Evolutionary conservation across 2,888 invertebrate genomes (phyloP).

Genomic region (Troilus luridus): DNA sequence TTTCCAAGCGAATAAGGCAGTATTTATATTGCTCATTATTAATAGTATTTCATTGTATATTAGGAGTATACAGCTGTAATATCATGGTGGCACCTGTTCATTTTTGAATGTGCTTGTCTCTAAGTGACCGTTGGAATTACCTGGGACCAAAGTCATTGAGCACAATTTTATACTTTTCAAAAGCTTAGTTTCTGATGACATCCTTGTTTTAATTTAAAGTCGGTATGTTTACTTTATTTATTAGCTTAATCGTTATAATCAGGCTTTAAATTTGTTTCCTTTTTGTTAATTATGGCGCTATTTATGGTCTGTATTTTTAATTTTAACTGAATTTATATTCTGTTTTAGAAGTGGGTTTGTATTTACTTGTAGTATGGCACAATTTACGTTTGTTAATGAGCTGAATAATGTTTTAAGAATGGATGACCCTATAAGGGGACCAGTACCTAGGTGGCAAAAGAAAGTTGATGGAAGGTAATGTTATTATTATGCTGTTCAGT

Average conservation of each 20-base stretch:
- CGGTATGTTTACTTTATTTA: neutral
- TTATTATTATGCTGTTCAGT: slow-evolving; percentile 40
- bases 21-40: neutral
- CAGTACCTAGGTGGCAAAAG: slow-evolving; percentile 84
- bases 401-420: slow-evolving; percentile 82
- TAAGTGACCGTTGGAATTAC: slow-evolving; percentile 25
- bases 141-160: slow-evolving; percentile 9
- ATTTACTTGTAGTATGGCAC: slow-evolving; percentile 75
- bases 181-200: slow-evolving; percentile 28
- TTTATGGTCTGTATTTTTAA: neutral
- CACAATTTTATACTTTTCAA: neutral
- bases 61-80: neutral
- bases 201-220: slow-evolving; percentile 14
- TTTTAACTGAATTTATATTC: neutral
- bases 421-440: slow-evolving; percentile 86
- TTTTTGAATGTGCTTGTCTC: slow-evolving; percentile 41
- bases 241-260: neutral
- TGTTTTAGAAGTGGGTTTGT: neutral
- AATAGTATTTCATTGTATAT: neutral
- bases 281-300: neutral
- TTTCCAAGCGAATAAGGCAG: neutral
- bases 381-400: slow-evolving; percentile 86
- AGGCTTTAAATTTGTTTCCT: neutral
- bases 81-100: neutral
- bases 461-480: slow-evolving; percentile 72